Percentiles rank a stretch among this genome's conserved stretches.
Evolutionary conservation across 2,888 invertebrate genomes (phyloP).

Genomic region (Tryphoninae sp.): DNA sequence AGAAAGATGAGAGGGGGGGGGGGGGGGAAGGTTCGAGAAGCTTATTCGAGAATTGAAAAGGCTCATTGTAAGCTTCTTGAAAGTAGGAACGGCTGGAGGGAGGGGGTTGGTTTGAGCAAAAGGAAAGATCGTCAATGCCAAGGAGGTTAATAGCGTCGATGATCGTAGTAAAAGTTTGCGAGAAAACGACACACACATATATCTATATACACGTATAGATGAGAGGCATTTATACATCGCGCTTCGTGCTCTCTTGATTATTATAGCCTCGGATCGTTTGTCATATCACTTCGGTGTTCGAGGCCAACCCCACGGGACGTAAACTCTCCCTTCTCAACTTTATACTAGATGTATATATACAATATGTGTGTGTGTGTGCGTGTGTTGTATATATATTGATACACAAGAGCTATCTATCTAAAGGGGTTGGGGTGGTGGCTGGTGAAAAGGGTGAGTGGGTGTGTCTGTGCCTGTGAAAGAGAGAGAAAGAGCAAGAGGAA

Average conservation of each 20-base stretch:
- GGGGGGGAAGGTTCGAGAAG: constrained; percentile 6
- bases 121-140: constrained; percentile 38
- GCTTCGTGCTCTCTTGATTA: constrained; percentile 50
- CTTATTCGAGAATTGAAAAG: constrained; percentile 53
- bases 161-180: constrained; percentile 44
- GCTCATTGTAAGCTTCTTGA: constrained; percentile 49
- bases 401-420: constrained; percentile 45
- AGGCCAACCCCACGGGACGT: constrained; percentile 32
- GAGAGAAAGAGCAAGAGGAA: not conserved
- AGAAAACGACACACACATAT: constrained; percentile 9
- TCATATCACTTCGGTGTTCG: constrained; percentile 46
- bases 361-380: not conserved
- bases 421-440: constrained; percentile 20
- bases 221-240: constrained; percentile 29
- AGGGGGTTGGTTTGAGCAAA: not conserved
- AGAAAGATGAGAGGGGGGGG: not conserved
- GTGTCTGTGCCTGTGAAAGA: not conserved
- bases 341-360: not conserved
- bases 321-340: constrained; percentile 8
- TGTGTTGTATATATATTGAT: not conserved
- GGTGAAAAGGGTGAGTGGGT: not conserved
- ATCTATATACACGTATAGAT: not conserved
- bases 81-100: not conserved
- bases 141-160: constrained; percentile 52
- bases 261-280: constrained; percentile 54